phyloP scores from a whole-genome alignment of 2,113 vertebrate genomes.

The Synchiropus splendidus region DNA sequence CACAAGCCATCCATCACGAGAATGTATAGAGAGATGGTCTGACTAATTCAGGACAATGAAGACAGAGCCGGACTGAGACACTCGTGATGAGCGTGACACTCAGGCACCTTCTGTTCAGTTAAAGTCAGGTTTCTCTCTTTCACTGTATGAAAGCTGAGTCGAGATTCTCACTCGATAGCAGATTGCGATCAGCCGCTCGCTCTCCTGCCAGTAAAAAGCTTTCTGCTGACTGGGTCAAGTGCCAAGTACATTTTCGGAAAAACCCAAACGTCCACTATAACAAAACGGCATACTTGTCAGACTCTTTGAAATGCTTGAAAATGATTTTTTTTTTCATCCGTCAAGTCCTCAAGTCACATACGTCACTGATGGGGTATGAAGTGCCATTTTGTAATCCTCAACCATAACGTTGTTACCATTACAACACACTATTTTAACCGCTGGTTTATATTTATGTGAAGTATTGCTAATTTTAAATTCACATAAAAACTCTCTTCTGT shows the following conservation, averaged over 20 bases:
- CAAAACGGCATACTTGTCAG: no score
- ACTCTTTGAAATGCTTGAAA: no score
- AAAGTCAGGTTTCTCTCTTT: slow-evolving; percentile 43
- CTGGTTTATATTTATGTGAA: no score
- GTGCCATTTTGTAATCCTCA: no score
- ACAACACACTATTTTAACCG: no score
- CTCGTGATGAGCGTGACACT: slow-evolving; percentile 47
- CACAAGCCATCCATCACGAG: slow-evolving; percentile 47
- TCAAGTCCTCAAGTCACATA: no score
- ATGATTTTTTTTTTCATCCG: no score
- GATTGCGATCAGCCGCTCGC: slow-evolving; percentile 56
- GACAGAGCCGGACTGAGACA: slow-evolving; percentile 54
- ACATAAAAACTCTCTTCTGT: no score
- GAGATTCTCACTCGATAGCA: slow-evolving; percentile 58
- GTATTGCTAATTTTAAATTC: no score
- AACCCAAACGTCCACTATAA: no score
- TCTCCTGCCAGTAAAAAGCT: slow-evolving; percentile 67
- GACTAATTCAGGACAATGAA: slow-evolving; percentile 56
- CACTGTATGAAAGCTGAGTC: slow-evolving; percentile 54
- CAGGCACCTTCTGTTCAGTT: slow-evolving; percentile 49
- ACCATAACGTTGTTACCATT: no score
- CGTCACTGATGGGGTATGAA: no score
- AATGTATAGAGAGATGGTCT: slow-evolving; percentile 42
- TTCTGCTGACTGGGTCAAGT: slow-evolving; percentile 61
- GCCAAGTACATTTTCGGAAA: slow-evolving; percentile 52